Conservation (phyloP, 2,113 vertebrate species). For the Neopipo cinnamomea region DNA sequence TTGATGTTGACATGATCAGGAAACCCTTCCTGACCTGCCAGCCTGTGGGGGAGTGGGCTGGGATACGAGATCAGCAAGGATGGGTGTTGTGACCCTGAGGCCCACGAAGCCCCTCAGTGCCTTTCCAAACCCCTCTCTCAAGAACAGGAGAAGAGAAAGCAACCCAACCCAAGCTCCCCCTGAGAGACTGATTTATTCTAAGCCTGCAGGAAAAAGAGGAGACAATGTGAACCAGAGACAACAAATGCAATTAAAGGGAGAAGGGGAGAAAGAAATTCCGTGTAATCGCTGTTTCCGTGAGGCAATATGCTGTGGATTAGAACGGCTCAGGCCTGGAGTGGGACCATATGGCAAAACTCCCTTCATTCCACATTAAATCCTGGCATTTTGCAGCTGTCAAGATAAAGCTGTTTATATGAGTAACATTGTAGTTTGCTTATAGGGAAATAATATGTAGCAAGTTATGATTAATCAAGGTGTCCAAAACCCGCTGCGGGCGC, state of each 20-base stretch:
- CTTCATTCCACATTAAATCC: constrained; percentile 75
- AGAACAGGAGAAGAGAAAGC: neutral
- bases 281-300: constrained; percentile 59
- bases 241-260: neutral
- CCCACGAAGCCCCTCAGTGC: neutral
- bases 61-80: neutral
- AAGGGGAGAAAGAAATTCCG: constrained; percentile 20
- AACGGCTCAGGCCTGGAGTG: constrained; percentile 69
- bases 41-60: neutral
- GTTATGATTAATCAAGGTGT: constrained; percentile 83
- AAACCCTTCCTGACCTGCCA: neutral
- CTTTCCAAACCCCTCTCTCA: neutral
- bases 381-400: constrained; percentile 82
- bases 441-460: constrained; percentile 76
- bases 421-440: constrained; percentile 81
- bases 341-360: constrained; percentile 76
- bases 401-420: constrained; percentile 79
- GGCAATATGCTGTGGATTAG: constrained; percentile 69
- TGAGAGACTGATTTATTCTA: neutral
- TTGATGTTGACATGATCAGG: neutral
- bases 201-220: neutral
- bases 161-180: neutral
- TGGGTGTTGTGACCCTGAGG: neutral
- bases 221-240: neutral
- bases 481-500: constrained; percentile 65